Evolutionary conservation across 2,797 vertebrate species (phyloP).

Genomic region (Salmo trutta): DNA sequence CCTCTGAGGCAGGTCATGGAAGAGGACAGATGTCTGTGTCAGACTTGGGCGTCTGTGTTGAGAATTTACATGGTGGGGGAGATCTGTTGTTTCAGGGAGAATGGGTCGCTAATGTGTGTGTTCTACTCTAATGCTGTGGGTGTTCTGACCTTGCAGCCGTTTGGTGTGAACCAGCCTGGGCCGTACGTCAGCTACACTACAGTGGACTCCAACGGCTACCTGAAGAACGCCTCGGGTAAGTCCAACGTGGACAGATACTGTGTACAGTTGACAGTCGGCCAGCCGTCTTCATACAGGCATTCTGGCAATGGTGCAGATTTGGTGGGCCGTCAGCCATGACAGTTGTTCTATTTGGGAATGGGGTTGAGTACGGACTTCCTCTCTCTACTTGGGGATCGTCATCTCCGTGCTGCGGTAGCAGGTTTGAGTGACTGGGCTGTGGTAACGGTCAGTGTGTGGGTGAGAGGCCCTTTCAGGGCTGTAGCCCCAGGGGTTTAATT

Average conservation of each 20-base stretch:
- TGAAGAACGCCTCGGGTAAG: constrained; percentile 96
- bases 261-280: background rate
- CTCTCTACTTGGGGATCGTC: background rate
- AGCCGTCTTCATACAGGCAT: background rate
- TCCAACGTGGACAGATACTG: background rate
- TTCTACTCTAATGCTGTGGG: background rate
- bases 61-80: background rate
- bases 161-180: constrained; percentile 96
- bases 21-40: background rate
- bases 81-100: background rate
- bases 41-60: background rate
- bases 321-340: background rate
- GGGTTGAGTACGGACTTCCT: background rate
- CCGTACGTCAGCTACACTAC: constrained; percentile 97
- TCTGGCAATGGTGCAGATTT: background rate
- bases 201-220: constrained; percentile 90
- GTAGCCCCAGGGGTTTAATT: constrained; percentile 10
- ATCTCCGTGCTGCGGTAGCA: background rate
- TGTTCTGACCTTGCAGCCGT: constrained; percentile 79
- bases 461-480: background rate
- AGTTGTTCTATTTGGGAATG: background rate
- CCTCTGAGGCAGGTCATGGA: background rate
- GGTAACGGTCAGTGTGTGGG: background rate
- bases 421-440: too few relatives aligned
- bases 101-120: background rate